A percentile compares a stretch with the other conserved stretches of the same genome.
Conservation (phyloP, 2,113 vertebrate species). For the Callithrix jacchus region DNA sequence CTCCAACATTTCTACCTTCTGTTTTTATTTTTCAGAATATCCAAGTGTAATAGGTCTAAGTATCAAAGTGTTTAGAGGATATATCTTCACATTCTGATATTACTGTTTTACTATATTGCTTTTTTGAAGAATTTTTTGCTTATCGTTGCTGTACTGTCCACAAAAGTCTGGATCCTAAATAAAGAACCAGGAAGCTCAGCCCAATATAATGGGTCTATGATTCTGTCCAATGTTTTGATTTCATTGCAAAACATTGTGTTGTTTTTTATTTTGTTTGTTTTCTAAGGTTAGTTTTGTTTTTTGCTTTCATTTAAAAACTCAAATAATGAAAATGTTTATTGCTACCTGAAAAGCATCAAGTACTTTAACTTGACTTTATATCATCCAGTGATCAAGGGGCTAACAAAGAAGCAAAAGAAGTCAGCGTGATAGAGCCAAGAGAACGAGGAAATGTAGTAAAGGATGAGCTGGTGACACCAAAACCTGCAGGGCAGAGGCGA, state of each 20-base stretch:
- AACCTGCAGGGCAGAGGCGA: neutral
- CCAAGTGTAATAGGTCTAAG: neutral
- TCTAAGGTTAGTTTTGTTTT: neutral
- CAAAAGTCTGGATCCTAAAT: neutral
- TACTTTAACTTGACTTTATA: neutral
- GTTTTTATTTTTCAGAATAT: slow-evolving; percentile 12
- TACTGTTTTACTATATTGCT: neutral
- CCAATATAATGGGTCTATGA: too few species aligned
- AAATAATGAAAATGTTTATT: neutral
- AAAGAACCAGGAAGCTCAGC: neutral
- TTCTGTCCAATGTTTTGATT: too few species aligned
- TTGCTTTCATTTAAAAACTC: neutral
- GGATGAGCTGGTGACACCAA: neutral
- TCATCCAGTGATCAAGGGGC: neutral
- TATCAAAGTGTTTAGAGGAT: neutral
- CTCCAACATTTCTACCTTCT: neutral
- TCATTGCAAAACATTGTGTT: neutral
- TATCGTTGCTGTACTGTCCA: neutral
- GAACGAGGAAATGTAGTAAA: neutral
- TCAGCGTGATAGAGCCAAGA: neutral
- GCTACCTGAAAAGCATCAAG: neutral
- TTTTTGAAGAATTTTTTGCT: neutral
- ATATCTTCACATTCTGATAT: neutral
- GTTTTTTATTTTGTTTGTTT: neutral
- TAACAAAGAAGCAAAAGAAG: slow-evolving; percentile 6